Conservation (phyloP, 2,888 invertebrate genomes). For the Andrena hattorfiana region DNA sequence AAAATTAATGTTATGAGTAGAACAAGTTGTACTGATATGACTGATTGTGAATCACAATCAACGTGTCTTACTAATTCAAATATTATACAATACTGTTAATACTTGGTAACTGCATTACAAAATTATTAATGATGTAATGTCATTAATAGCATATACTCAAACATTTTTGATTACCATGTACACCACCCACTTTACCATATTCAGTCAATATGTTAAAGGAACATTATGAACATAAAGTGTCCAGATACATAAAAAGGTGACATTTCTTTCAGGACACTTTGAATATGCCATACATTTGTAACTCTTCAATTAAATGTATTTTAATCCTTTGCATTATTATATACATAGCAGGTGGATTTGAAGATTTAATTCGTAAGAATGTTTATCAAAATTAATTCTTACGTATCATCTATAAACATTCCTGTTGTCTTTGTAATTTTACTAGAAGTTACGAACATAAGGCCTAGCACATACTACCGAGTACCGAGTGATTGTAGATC, state of each 20-base stretch:
- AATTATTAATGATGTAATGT: conserved; percentile 39
- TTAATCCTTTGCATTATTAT: conserved; percentile 45
- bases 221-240: conserved; percentile 23
- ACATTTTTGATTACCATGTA: conserved; percentile 50
- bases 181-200: conserved; percentile 74
- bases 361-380: background rate
- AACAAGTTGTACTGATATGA: conserved; percentile 52
- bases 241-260: conserved; percentile 42
- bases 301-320: conserved; percentile 16
- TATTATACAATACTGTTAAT: conserved; percentile 54
- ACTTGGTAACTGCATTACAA: conserved; percentile 38
- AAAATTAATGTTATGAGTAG: conserved; percentile 62
- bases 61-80: conserved; percentile 45
- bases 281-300: conserved; percentile 18
- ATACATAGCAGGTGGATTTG: background rate
- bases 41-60: conserved; percentile 46
- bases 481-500: no score
- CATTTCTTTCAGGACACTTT: conserved; percentile 39
- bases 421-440: no score
- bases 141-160: conserved; percentile 45
- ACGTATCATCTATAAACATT: background rate
- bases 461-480: no score
- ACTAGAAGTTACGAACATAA: no score
- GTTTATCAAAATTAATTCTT: background rate
- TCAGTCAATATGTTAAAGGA: conserved; percentile 45